A percentile compares a stretch with the other conserved stretches of the same genome.
phyloP scores from a whole-genome alignment of 2,113 vertebrate genomes.

The Corapipo altera region DNA sequence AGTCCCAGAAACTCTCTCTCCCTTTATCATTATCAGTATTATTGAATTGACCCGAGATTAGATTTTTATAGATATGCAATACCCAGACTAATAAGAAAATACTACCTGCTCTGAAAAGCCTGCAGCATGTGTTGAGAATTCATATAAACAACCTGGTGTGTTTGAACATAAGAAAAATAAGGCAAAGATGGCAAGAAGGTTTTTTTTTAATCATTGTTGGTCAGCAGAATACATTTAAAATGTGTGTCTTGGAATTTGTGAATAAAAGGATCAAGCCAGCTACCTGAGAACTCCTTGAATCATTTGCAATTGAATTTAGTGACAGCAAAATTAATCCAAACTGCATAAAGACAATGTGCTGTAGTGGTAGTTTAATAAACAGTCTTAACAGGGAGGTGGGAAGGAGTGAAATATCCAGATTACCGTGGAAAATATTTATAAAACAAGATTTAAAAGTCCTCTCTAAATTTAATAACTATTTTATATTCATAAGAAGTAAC shows the following conservation, averaged over 20 bases:
- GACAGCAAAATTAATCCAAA: neutral
- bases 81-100: neutral
- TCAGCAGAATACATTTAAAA: neutral
- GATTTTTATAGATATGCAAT: neutral
- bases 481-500: neutral
- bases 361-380: neutral
- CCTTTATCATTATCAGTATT: neutral
- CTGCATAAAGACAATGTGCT: neutral
- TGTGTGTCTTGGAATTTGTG: neutral
- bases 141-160: neutral
- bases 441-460: neutral
- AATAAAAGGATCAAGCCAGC: neutral
- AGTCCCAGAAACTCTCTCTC: neutral
- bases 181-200: rapidly evolving
- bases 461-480: neutral
- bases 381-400: neutral
- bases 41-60: neutral
- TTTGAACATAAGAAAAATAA: neutral
- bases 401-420: neutral
- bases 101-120: neutral
- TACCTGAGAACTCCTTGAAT: neutral
- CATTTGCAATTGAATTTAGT: neutral
- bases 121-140: neutral
- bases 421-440: neutral
- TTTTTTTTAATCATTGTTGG: neutral